These are phyloP conservation scores for Watsonalla binaria DNA, from an alignment of 2,888 invertebrate species.

Conservation along the genomic window DNA sequence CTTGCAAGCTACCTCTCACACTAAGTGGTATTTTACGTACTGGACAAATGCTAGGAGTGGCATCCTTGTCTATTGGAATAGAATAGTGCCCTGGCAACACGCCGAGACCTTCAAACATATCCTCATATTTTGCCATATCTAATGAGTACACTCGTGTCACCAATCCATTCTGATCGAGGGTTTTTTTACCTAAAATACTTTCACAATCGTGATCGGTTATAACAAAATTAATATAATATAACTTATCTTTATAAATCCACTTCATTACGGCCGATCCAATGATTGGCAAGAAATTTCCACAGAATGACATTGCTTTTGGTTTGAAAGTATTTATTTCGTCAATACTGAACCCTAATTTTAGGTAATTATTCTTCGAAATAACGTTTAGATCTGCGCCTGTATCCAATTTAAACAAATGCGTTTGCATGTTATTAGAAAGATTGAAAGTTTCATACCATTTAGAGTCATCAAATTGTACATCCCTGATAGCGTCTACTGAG, in stretches of 20 bases:
- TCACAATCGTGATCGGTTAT: conserved; percentile 4
- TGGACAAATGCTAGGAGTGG: conserved; percentile 3
- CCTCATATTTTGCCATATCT: conserved; percentile 2
- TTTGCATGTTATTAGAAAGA: too few relatives aligned
- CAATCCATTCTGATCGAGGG: conserved; percentile 3
- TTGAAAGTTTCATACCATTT: too few relatives aligned
- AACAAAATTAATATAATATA: conserved; percentile 6
- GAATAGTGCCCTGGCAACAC: conserved; percentile 8
- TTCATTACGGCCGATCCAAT: conserved; percentile 1
- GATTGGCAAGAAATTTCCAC: conserved; percentile 7
- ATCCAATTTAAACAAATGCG: background rate
- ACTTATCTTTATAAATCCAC: conserved; percentile 5
- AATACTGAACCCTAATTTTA: background rate
- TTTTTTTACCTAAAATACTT: conserved; percentile 7
- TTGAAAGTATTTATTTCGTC: background rate
- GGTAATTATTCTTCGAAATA: background rate
- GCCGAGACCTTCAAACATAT: conserved; percentile 11
- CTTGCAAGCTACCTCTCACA: conserved; percentile 4
- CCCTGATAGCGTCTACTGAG: background rate
- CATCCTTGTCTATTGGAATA: conserved; percentile 3
- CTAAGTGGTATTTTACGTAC: conserved; percentile 8
- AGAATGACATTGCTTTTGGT: conserved; percentile 1
- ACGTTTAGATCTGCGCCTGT: background rate
- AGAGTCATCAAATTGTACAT: background rate
- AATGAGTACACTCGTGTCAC: conserved; percentile 4